Evolutionary conservation across 1,140 invertebrate species (phyloP), one percentile per base, ranked within the genome.

Genomic region (Drosophila kepulauana): DNA sequence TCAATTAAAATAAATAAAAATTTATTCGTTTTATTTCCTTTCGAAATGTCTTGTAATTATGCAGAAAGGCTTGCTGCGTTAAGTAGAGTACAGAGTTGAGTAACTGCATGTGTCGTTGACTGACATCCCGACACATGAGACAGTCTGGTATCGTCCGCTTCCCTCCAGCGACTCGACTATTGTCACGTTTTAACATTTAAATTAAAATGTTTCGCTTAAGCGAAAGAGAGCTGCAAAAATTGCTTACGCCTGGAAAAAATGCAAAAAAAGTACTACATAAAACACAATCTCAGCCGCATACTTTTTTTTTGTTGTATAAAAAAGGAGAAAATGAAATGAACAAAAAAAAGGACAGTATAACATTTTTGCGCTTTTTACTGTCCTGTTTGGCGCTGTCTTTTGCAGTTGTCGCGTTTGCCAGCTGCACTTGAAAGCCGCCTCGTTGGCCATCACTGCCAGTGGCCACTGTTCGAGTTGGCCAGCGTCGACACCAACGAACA

Each of bases 121-220:
- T 84, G 68, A 74, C 84, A 45, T 46, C 58, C 52, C 58, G 79
- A 69, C 75, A 82, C 63, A 71, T 79, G 80, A 41, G 65, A 56
- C 71, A 62, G 81, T 65, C 84, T 78, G 69, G 79, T 87, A 71
- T 88, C 54, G 2, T 1, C 1, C n/a, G 16, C 46, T 10, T 25
- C 77, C 69, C 77, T 78, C 62, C 59, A 71, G 75, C 43, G 63
- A 41, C 66, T 71, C 61, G 66, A 74, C 74, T 68, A 88, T 87
- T 82, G 82, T 87, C 84, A 88, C 82, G 84, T 84, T 87, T 87
- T 87, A 88, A 78, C 82, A 87, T 87, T 87, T 87, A 87, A 88
- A 88, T 88, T 88, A 84, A 88, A 88, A 88, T 88, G 84, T 88
- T 88, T 88, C 84, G 77, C 77, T 75, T 78, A 81, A 81, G 48